Conservation (phyloP, 2,113 vertebrate species). For the Mesocricetus auratus region DNA sequence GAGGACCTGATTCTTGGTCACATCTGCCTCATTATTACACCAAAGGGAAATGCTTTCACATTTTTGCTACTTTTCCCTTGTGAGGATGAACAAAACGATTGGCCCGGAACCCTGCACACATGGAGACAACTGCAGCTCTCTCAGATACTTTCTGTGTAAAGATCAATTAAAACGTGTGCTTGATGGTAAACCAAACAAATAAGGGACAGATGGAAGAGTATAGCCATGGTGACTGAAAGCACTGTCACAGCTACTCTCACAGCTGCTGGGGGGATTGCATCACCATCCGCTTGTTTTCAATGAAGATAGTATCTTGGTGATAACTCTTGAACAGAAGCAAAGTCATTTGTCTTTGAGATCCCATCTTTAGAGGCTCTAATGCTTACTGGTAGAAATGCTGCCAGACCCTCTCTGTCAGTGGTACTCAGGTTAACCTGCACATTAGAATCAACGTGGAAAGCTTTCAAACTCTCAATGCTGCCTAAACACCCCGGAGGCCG, state of each 20-base stretch:
- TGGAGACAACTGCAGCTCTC: background rate
- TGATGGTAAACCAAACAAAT: constrained; percentile 52
- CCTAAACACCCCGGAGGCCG: background rate
- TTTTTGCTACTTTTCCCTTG: constrained; percentile 19
- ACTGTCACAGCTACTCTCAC: constrained; percentile 35
- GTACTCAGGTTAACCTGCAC: background rate
- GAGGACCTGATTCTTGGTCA: background rate
- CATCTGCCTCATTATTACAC: constrained; percentile 29
- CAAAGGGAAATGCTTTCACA: background rate
- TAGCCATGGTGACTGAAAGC: constrained; percentile 18
- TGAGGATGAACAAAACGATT: constrained; percentile 32
- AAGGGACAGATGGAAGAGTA: constrained; percentile 66
- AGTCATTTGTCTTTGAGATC: constrained; percentile 46
- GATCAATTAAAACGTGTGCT: constrained; percentile 59
- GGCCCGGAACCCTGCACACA: constrained; percentile 32
- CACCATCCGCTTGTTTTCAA: background rate
- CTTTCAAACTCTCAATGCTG: background rate
- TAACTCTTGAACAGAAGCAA: constrained; percentile 40
- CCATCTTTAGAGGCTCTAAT: constrained; percentile 14
- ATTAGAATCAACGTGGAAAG: constrained; percentile 15
- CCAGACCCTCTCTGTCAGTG: background rate
- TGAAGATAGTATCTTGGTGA: constrained; percentile 23
- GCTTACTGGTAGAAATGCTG: background rate
- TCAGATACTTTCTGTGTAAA: constrained; percentile 30
- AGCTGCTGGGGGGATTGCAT: constrained; percentile 24